Evolutionary conservation across 2,888 invertebrate species (phyloP), one percentile per base, ranked within the genome.

Genomic region (Allygus modestus): DNA sequence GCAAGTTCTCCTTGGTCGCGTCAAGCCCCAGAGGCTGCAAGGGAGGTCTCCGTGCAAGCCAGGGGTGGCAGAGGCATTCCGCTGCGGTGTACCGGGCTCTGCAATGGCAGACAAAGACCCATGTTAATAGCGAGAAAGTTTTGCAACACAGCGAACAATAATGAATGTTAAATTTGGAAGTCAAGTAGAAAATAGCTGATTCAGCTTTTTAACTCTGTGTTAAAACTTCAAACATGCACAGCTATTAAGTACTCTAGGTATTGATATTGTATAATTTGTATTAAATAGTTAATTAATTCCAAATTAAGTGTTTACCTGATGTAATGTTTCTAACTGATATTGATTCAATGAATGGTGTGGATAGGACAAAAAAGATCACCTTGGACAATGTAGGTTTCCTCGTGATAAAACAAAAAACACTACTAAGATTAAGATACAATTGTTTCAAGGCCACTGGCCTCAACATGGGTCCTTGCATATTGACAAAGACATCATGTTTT

Each of bases 41-140:
- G 83, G 89, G 87, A 71, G 89, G 90, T 89, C 93, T 93, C 89
- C 93, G 92, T 89, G 92, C 92, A 87, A 98, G 92, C 98, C 98
- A 98, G 88, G 93, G 93, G 91, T 98, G 98, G 86, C 95, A 94
- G 89, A 97, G 93, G 91, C 97, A 97, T 94, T 90, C 98, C 94
- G 93, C 93, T 86, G 97, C 97, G 89, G 95, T 94, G 92, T 97
- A 94, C 87, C 91, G 87, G 90, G 93, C 93, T 93, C 96, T 97
- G 94, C 91, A 92, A 91, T 87, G 89, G 89, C 86, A 88, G 88
- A 88, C 88, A 88, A 88, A 88, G 88, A 88, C 88, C 88, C 89
- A 87, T 82, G 84, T 87, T 88, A 85, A 84, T 84, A 81, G 73
- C 81, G 61, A 84, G 82, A 58, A 82, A 84, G 83, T 84, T 37